A percentile compares a stretch with the other conserved stretches of the same genome.
Conservation (phyloP, 2,113 vertebrate genomes). For the Ceratotherium simum region DNA sequence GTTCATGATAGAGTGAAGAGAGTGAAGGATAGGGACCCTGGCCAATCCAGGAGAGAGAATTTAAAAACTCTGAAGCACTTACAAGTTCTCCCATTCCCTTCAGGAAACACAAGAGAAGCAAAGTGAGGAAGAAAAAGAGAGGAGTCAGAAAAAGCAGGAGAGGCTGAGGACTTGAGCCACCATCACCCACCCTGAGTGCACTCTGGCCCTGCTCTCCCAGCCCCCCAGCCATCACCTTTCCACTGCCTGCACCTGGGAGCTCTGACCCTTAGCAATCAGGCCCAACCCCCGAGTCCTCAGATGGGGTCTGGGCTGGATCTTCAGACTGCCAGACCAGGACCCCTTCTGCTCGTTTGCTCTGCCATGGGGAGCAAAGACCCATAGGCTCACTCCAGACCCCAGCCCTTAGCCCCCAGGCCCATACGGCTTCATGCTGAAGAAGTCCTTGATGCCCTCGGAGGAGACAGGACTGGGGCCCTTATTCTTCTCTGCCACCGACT, state of each 20-base stretch:
- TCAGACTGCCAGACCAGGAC: not conserved
- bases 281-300: not conserved
- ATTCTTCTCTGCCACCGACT: constrained; percentile 93
- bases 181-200: not conserved
- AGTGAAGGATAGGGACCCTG: not conserved
- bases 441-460: constrained; percentile 96
- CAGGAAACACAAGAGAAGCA: constrained; percentile 87
- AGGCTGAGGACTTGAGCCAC: not conserved
- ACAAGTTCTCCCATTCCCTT: constrained; percentile 99
- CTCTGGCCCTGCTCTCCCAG: accelerated
- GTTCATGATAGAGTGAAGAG: not conserved
- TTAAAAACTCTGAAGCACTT: constrained; percentile 86
- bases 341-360: not conserved
- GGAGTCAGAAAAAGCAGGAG: constrained; percentile 58
- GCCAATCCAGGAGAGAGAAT: constrained; percentile 26
- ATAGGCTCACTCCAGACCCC: not conserved
- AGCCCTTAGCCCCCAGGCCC: constrained; percentile 54
- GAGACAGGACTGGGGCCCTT: constrained; percentile 94
- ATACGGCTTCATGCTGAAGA: constrained; percentile 99
- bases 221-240: not conserved
- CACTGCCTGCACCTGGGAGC: not conserved
- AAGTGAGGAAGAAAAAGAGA: constrained; percentile 78
- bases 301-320: not conserved
- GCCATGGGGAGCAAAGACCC: not conserved
- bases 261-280: not conserved